Conservation (phyloP, 2,797 vertebrate species). For the Acanthurus leucopareius region DNA sequence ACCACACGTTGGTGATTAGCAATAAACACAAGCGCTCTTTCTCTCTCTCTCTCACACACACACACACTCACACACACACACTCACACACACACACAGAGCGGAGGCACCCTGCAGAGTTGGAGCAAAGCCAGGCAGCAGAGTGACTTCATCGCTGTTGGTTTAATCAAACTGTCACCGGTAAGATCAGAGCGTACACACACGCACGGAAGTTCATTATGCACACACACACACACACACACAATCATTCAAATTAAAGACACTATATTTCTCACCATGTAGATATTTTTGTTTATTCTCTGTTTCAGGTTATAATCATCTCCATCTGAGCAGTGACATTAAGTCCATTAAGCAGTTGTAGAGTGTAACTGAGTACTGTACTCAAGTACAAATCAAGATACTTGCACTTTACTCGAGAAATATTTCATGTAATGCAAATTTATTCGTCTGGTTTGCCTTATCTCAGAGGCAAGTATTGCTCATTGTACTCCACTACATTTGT, state of each 20-base stretch:
- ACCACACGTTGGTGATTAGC: conserved; percentile 77
- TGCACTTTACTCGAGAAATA: background rate
- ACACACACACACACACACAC: conserved; percentile 11
- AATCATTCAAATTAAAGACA: background rate
- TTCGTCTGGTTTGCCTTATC: background rate
- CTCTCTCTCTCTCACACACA: conserved; percentile 8
- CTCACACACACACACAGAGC: conserved; percentile 28
- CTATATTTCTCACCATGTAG: background rate
- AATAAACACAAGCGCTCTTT: conserved; percentile 59
- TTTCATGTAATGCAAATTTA: background rate
- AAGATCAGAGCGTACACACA: conserved; percentile 47
- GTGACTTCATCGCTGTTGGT: conserved; percentile 68
- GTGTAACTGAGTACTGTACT: background rate
- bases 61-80: conserved; percentile 13
- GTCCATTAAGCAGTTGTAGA: background rate
- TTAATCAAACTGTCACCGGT: conserved; percentile 72
- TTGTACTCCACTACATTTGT: background rate
- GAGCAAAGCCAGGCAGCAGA: conserved; percentile 64
- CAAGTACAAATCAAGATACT: background rate
- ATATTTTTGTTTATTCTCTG: background rate
- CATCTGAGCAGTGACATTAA: background rate
- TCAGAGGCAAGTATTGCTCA: background rate
- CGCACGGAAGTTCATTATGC: background rate
- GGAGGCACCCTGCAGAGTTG: conserved; percentile 64
- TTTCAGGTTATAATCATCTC: conserved; percentile 1